phyloP scores from a whole-genome alignment of 2,888 invertebrate species.

The Drosophila monieri region DNA sequence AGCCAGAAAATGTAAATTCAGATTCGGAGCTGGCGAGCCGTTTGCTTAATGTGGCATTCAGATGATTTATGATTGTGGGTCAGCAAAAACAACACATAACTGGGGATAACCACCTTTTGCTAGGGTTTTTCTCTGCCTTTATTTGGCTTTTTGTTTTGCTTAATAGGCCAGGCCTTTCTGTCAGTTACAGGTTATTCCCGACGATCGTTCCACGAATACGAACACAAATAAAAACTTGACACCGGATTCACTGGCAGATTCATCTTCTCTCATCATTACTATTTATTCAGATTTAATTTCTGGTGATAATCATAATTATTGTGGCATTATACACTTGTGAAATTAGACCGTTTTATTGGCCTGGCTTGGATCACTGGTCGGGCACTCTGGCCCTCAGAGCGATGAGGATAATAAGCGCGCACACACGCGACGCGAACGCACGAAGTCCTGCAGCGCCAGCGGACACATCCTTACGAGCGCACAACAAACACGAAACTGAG shows the following conservation, averaged over 20 bases:
- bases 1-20: conserved; percentile 49
- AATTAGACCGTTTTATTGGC: conserved; percentile 36
- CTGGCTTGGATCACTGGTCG: conserved; percentile 29
- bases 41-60: conserved; percentile 32
- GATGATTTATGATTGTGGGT: conserved; percentile 48
- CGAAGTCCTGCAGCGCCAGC: conserved; percentile 74
- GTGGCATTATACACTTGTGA: conserved; percentile 39
- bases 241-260: conserved; percentile 34
- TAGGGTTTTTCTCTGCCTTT: conserved; percentile 10
- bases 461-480: conserved; percentile 83
- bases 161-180: conserved; percentile 10
- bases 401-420: conserved; percentile 61
- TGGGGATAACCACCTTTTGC: conserved; percentile 50
- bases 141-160: conserved; percentile 6
- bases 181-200: conserved; percentile 32
- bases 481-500: conserved; percentile 84
- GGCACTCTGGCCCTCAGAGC: conserved; percentile 52
- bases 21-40: conserved; percentile 14
- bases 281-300: conserved; percentile 4
- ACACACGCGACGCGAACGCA: conserved; percentile 76
- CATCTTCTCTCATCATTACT: conserved; percentile 18
- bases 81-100: conserved; percentile 3
- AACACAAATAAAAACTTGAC: conserved; percentile 45
- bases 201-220: conserved; percentile 17
- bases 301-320: conserved; percentile 6